Evolutionary conservation across 2,888 invertebrate species (phyloP).

Genomic region (Dryococelus australis): DNA sequence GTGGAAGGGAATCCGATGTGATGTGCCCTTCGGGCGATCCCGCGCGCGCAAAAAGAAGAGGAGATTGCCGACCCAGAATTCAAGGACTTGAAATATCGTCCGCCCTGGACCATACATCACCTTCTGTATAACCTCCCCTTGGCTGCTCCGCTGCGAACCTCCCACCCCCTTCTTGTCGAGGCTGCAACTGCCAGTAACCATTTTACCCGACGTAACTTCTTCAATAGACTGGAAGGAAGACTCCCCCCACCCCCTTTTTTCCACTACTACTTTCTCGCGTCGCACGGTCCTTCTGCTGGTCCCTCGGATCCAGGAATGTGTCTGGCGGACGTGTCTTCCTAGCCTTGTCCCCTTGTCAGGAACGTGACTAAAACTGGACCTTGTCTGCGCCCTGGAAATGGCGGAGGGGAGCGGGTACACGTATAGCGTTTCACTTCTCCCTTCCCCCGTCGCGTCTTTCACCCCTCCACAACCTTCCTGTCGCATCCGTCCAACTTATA

Average conservation of each 20-base stretch:
- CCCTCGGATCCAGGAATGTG: not conserved
- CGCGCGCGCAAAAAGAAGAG: not conserved
- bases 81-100: constrained; percentile 9
- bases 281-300: not conserved
- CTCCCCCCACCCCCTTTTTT: not conserved
- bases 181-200: constrained; percentile 44
- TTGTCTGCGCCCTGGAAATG: not conserved
- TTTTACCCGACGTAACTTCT: constrained; percentile 44
- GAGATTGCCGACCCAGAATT: not conserved
- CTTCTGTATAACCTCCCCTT: constrained; percentile 34
- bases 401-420: not conserved
- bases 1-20: constrained; percentile 12
- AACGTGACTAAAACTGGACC: constrained; percentile 2
- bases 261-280: no score
- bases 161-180: constrained; percentile 11
- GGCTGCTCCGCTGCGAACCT: not conserved
- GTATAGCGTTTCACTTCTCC: not conserved
- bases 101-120: constrained; percentile 11
- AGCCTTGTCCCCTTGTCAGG: not conserved
- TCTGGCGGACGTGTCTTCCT: not conserved
- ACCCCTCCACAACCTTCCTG: not conserved
- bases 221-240: constrained; percentile 44
- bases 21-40: constrained; percentile 16
- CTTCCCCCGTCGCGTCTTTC: not conserved
- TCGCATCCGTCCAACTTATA: not conserved